Base-by-base conservation (phyloP, 2,113 vertebrate genomes). In the Dromaius novaehollandiae region DNA sequence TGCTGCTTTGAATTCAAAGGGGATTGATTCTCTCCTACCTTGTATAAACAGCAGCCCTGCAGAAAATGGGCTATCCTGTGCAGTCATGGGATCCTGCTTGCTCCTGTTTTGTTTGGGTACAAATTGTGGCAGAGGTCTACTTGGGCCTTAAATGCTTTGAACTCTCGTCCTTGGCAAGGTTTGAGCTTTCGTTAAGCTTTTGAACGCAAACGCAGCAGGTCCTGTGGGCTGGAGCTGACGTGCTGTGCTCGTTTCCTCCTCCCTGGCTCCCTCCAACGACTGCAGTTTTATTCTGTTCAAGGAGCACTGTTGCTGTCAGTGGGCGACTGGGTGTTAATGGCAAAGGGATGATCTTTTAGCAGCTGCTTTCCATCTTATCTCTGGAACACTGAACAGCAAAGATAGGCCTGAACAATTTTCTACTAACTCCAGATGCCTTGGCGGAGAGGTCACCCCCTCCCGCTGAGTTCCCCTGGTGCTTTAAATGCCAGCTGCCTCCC, bases 71-170 rank as follows among this genome's bases (percentile, higher is more conserved):
- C 6, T 13, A 60, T 61, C 25, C 60, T 1, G 0, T 3, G 51
- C 4, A 6, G 24, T 58, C 24, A 1, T 0, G 5, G 63, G 63
- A 48, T 76, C 38, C 44, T 16, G 42, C 1, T 1, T 5, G 22
- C 28, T 55, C n/a, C 73, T 61, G 46, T 24, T 88, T 11, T 17
- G 6, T 4, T 4, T 51, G 71, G 63, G 14, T 15, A 20, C 53
- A 85, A 38, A n/a, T 42, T 40, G 38, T 66, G 38, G 38, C 64
- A 10, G 42, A 83, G 64, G 9, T 48, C 36, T 73, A 0, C 81
- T 18, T 79, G 42, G 56, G 79, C 80, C 56, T n/a, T 7, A 65
- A 26, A n/a, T 10, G 12, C 28, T 63, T 40, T 83, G 22, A 36
- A 0, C 26, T 71, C 66, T 51, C 40, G 7, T 48, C 50, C 38